Percentiles rank a stretch among this genome's conserved stretches.
phyloP scores from a whole-genome alignment of 2,888 invertebrate genomes.

The Megalurothrips usitatus region DNA sequence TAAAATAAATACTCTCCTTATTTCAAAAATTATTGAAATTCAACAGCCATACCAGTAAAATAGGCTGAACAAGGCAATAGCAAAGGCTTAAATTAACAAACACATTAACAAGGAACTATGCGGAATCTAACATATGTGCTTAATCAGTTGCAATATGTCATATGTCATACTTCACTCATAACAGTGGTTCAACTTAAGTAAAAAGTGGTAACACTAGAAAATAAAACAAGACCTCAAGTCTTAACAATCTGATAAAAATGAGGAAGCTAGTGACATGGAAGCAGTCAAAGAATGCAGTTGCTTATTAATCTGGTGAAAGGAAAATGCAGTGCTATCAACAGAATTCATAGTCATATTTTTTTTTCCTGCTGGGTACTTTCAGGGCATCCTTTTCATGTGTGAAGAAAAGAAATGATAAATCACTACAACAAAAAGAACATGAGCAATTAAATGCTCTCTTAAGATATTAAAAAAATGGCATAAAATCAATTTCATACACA shows the following conservation, averaged over 20 bases:
- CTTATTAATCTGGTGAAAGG: too few relatives aligned
- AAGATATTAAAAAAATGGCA: not conserved
- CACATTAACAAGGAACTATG: not conserved
- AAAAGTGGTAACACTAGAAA: not conserved
- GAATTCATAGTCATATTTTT: not conserved
- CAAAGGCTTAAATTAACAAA: not conserved
- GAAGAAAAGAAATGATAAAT: not conserved
- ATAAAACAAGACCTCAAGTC: not conserved
- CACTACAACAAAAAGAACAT: not conserved
- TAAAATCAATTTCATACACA: not conserved
- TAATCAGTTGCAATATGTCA: not conserved
- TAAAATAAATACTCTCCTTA: not conserved
- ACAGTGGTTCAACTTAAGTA: not conserved
- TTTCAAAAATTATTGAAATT: not conserved
- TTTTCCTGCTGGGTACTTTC: not conserved
- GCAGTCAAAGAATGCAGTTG: not conserved
- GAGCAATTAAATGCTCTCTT: not conserved
- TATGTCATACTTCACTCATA: not conserved
- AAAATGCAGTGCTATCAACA: not conserved
- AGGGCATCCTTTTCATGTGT: not conserved
- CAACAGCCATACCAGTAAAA: not conserved
- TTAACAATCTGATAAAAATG: not conserved
- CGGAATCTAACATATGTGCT: too few relatives aligned
- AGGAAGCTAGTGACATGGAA: slow-evolving; percentile 17
- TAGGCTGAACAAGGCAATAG: not conserved